Evolutionary conservation across 1,140 invertebrate genomes (phyloP).

Genomic region (Harpegnathos saltator): DNA sequence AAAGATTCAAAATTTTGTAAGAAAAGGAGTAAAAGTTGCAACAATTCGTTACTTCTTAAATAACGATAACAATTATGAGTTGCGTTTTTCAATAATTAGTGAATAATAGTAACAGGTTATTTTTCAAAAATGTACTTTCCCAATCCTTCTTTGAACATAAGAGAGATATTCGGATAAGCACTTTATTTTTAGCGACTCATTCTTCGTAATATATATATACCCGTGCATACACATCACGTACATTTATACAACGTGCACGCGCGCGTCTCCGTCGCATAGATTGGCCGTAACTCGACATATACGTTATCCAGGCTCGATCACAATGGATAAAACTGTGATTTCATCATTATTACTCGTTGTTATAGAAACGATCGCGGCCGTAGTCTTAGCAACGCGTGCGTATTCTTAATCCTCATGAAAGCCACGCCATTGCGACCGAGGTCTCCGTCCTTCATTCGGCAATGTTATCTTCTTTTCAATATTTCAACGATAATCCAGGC

Average conservation of each 20-base stretch:
- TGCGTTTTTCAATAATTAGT: too few species aligned
- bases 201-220: background rate
- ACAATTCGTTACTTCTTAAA: too few species aligned
- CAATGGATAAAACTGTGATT: background rate
- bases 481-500: background rate
- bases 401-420: slow-evolving; percentile 35
- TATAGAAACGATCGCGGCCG: slow-evolving; percentile 55
- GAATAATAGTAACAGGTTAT: too few species aligned
- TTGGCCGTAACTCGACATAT: background rate
- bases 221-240: too few species aligned
- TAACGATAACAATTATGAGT: too few species aligned
- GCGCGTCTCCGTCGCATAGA: background rate
- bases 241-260: too few species aligned
- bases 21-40: too few species aligned
- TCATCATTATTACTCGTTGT: slow-evolving; percentile 51
- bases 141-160: background rate
- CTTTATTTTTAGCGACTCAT: slow-evolving; percentile 4
- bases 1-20: too few species aligned
- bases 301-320: background rate
- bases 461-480: slow-evolving; percentile 1
- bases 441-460: background rate
- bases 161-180: background rate
- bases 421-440: slow-evolving; percentile 17
- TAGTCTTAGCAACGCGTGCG: slow-evolving; percentile 61
- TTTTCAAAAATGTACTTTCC: too few species aligned